Percentiles rank a stretch among this genome's conserved stretches.
phyloP scores from a whole-genome alignment of 2,113 vertebrate genomes.

The Piprites chloris region DNA sequence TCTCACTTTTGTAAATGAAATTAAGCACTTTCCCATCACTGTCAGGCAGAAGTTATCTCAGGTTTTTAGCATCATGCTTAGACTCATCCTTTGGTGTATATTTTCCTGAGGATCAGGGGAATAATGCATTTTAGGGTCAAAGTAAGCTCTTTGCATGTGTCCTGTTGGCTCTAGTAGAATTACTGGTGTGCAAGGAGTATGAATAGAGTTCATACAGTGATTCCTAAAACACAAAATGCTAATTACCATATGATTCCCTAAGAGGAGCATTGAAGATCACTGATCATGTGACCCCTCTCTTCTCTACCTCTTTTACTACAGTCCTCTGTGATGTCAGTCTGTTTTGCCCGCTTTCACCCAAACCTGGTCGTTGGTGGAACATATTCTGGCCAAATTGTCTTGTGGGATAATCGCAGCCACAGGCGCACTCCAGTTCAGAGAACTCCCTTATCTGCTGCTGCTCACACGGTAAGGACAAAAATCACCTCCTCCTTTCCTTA shows the following conservation, averaged over 20 bases:
- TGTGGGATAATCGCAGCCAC: constrained; percentile 98
- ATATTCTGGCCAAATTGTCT: constrained; percentile 94
- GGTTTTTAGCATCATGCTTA: not conserved
- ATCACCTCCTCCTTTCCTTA: not conserved
- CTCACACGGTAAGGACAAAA: constrained; percentile 86
- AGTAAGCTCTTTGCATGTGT: not conserved
- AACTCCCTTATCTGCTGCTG: constrained; percentile 93
- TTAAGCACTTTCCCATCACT: not conserved
- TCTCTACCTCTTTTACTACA: constrained; percentile 58
- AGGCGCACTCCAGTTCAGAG: constrained; percentile 93
- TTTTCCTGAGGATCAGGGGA: not conserved
- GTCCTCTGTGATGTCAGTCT: constrained; percentile 96
- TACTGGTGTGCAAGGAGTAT: not conserved
- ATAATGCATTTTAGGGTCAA: not conserved
- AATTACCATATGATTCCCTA: not conserved
- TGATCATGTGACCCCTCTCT: not conserved
- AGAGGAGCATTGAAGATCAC: not conserved
- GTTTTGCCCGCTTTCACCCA: constrained; percentile 96
- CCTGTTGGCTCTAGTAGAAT: not conserved
- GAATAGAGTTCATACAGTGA: not conserved
- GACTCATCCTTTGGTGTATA: not conserved
- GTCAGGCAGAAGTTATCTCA: not conserved
- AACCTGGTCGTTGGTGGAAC: constrained; percentile 95
- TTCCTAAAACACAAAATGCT: not conserved
- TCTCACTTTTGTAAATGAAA: not conserved